Percentiles rank a stretch among this genome's conserved stretches.
These are phyloP conservation scores for Eira barbara DNA, from an alignment of 2,113 vertebrate species.

Conservation along the genomic window DNA sequence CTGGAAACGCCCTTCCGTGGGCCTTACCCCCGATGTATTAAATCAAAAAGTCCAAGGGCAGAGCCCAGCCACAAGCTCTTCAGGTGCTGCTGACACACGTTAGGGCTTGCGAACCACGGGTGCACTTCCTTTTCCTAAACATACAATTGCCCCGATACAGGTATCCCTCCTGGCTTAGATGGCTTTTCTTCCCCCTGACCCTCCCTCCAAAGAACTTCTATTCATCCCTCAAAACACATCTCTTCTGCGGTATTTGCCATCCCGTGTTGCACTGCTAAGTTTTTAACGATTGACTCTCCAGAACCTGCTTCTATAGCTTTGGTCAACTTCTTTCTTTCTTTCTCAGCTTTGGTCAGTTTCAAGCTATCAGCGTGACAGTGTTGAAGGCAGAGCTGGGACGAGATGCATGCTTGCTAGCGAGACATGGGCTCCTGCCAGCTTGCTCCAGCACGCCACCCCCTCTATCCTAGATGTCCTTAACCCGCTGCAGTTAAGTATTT, in stretches of 20 bases:
- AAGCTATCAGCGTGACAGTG: background rate
- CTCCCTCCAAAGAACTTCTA: background rate
- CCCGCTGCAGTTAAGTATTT: background rate
- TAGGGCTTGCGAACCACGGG: background rate
- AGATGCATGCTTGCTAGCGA: background rate
- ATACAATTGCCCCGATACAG: rapidly evolving
- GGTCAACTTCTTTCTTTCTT: background rate
- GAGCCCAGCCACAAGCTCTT: background rate
- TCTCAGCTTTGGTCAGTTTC: background rate
- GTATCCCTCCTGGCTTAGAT: background rate
- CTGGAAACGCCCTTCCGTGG: background rate
- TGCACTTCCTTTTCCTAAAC: background rate
- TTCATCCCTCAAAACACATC: background rate
- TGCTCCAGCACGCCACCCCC: background rate
- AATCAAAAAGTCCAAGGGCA: background rate
- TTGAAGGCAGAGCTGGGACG: background rate
- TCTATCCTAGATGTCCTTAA: background rate
- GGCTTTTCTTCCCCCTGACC: no score
- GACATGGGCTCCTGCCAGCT: background rate
- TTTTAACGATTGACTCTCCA: background rate
- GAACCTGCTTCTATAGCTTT: background rate
- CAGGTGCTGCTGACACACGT: background rate
- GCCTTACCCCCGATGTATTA: background rate
- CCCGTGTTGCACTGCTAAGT: background rate
- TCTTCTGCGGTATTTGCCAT: background rate